phyloP scores from a whole-genome alignment of 2,797 vertebrate species.

The Percopsis omiscomaycus region DNA sequence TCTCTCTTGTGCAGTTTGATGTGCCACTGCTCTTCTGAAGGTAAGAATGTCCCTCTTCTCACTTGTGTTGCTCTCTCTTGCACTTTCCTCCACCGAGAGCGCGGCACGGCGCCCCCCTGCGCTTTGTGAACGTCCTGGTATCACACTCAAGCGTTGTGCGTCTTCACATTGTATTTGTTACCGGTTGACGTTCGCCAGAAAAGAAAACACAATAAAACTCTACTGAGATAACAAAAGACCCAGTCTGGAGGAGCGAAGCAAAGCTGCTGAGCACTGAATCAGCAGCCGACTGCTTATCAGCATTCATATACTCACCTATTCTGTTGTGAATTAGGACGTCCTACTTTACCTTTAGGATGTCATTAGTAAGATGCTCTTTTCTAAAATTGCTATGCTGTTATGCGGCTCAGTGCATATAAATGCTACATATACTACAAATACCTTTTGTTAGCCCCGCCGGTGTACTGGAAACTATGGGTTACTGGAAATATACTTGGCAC shows the following conservation, averaged over 20 bases:
- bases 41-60: constrained; percentile 53
- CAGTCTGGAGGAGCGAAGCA: constrained; percentile 33
- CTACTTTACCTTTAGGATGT: constrained; percentile 9
- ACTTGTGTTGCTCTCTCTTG: constrained; percentile 32
- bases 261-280: constrained; percentile 7
- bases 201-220: constrained; percentile 52
- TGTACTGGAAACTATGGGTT: constrained; percentile 22
- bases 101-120: constrained; percentile 38
- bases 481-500: constrained; percentile 29
- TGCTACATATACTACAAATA: constrained; percentile 34
- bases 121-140: constrained; percentile 39
- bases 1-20: constrained; percentile 55
- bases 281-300: constrained; percentile 3
- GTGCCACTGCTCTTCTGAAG: constrained; percentile 63
- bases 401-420: constrained; percentile 11
- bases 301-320: neutral
- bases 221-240: constrained; percentile 64
- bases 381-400: constrained; percentile 9
- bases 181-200: constrained; percentile 19
- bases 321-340: neutral
- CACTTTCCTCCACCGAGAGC: constrained; percentile 49
- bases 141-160: constrained; percentile 56
- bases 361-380: constrained; percentile 13
- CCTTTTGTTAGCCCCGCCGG: constrained; percentile 1
- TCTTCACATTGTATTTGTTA: constrained; percentile 58